These are phyloP conservation scores for Chrysochloris asiatica DNA, from an alignment of 2,113 vertebrate genomes.

Conservation along the genomic window DNA sequence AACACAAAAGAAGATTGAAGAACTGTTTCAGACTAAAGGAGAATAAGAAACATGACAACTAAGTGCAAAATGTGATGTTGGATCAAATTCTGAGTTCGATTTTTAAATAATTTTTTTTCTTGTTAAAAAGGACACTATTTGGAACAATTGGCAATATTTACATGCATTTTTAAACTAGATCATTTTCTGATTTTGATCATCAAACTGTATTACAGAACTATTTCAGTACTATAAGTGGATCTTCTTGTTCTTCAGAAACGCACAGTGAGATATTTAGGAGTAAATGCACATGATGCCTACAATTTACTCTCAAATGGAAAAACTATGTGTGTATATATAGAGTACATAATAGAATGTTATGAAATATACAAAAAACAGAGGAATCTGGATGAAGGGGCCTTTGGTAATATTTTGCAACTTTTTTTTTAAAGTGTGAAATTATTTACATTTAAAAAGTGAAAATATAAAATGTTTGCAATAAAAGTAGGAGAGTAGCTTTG, in stretches of 20 bases:
- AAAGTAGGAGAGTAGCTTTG: conserved; percentile 12
- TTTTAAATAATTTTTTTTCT: neutral
- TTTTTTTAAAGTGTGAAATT: conserved; percentile 10
- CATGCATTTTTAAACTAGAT: neutral
- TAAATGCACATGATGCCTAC: neutral
- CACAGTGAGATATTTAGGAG: neutral
- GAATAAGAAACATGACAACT: neutral
- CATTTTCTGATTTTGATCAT: conserved; percentile 44
- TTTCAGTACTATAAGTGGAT: conserved; percentile 18
- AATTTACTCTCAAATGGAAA: conserved; percentile 29
- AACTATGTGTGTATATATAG: neutral
- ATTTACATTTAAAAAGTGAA: conserved; percentile 25
- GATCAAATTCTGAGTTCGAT: neutral
- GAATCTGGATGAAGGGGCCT: neutral
- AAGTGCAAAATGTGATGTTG: neutral
- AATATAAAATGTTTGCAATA: conserved; percentile 47
- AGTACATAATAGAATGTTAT: neutral
- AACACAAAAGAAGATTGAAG: neutral
- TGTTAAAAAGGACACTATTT: neutral
- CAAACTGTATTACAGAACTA: too few relatives aligned
- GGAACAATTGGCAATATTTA: neutral
- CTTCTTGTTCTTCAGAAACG: conserved; percentile 21
- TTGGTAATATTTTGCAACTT: neutral
- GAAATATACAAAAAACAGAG: neutral
- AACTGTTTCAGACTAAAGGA: neutral